A percentile compares a stretch with the other conserved stretches of the same genome.
Evolutionary conservation across 1,140 invertebrate species (phyloP).

Genomic region (Scaptomyza graminum): DNA sequence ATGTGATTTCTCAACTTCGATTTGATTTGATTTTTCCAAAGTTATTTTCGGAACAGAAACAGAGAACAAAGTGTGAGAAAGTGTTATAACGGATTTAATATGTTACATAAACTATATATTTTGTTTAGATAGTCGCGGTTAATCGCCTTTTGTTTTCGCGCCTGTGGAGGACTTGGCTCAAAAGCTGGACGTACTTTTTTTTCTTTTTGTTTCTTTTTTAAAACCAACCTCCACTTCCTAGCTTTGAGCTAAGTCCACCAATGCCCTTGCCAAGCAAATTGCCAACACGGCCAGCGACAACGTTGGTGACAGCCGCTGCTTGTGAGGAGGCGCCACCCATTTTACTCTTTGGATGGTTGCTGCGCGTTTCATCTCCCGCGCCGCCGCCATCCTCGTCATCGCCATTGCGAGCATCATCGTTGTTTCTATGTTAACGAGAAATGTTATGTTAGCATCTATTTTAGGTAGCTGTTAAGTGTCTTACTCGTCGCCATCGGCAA

Average conservation of each 20-base stretch:
- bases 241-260: slow-evolving; percentile 91
- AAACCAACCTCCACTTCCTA: slow-evolving; percentile 89
- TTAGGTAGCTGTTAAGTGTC: too few species aligned
- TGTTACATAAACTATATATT: too few species aligned
- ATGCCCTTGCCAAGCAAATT: slow-evolving; percentile 92
- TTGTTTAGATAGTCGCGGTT: too few species aligned
- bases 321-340: slow-evolving; percentile 72
- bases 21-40: too few species aligned
- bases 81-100: too few species aligned
- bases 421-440: slow-evolving; percentile 33
- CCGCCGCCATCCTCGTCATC: slow-evolving; percentile 86
- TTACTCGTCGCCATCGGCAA: slow-evolving; percentile 86
- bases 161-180: too few species aligned
- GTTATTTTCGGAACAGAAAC: too few species aligned
- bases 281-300: slow-evolving; percentile 90
- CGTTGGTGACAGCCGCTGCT: slow-evolving; percentile 86
- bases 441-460: neutral
- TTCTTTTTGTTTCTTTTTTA: slow-evolving; percentile 64
- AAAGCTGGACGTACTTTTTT: neutral
- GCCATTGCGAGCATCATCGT: slow-evolving; percentile 87
- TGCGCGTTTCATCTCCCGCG: slow-evolving; percentile 45
- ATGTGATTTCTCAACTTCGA: too few species aligned
- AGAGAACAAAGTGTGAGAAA: too few species aligned
- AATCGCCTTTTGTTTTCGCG: too few species aligned
- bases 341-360: slow-evolving; percentile 82